phyloP scores from a whole-genome alignment of 2,113 vertebrate genomes.

The Prietella phreatophila region DNA sequence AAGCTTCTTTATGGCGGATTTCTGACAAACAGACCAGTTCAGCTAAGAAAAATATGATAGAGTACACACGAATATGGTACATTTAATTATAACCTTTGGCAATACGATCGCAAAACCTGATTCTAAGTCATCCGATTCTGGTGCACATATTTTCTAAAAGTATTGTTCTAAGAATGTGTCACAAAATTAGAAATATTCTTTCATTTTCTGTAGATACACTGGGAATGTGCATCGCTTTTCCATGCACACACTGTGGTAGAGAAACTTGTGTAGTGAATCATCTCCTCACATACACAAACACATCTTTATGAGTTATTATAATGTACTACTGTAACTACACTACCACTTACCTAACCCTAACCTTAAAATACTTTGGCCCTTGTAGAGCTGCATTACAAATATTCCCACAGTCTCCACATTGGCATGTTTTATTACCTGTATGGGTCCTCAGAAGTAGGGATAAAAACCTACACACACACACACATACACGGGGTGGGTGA shows the following conservation, averaged over 20 bases:
- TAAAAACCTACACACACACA: neutral
- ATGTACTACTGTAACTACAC: neutral
- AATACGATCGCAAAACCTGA: neutral
- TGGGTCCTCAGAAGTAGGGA: neutral
- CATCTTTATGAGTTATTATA: constrained; percentile 5
- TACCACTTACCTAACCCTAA: neutral
- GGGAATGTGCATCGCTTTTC: constrained; percentile 20
- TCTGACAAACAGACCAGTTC: neutral
- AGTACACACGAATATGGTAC: neutral
- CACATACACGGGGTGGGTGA: neutral
- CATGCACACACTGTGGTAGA: neutral
- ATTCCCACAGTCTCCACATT: neutral
- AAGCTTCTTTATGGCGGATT: neutral
- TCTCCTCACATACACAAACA: neutral
- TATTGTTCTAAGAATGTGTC: neutral
- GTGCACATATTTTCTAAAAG: neutral
- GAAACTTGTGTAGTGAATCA: neutral
- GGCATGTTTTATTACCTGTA: neutral
- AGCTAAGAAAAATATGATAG: neutral
- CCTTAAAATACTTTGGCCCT: neutral
- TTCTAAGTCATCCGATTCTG: neutral
- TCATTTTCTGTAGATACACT: neutral
- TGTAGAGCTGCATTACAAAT: neutral
- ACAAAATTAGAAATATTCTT: neutral
- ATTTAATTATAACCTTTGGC: neutral